Evolutionary conservation across 2,888 invertebrate species (phyloP).

Genomic region (Lathronympha strigana): DNA sequence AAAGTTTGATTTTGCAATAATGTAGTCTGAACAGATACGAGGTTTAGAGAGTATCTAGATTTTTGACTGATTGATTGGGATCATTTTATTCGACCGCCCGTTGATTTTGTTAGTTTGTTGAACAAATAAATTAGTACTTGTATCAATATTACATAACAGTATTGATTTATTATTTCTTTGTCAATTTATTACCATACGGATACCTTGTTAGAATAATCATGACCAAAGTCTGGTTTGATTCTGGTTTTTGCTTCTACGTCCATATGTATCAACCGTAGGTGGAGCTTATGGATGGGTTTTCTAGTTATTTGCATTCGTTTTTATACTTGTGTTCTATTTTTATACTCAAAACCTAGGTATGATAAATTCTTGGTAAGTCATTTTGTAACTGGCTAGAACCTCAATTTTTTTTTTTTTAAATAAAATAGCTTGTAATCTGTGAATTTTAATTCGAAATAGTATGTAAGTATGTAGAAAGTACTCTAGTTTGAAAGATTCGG

Average conservation of each 20-base stretch:
- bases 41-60: background rate
- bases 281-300: background rate
- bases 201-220: background rate
- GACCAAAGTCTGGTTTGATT: background rate
- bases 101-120: slow-evolving; percentile 29
- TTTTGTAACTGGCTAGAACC: no score
- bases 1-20: background rate
- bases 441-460: no score
- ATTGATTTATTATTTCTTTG: slow-evolving; percentile 11
- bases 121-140: slow-evolving; percentile 31
- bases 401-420: no score
- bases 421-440: no score
- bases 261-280: slow-evolving; percentile 1
- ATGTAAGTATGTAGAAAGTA: no score
- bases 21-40: background rate
- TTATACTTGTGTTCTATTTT: background rate
- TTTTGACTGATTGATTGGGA: slow-evolving; percentile 33
- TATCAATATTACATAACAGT: slow-evolving; percentile 26
- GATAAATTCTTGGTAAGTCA: no score
- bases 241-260: slow-evolving; percentile 14
- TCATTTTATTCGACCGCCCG: slow-evolving; percentile 32
- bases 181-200: background rate
- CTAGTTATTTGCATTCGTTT: background rate
- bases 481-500: background rate
- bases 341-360: no score